Base-by-base conservation (phyloP, 2,888 invertebrate species). In the Dryococelus australis region DNA sequence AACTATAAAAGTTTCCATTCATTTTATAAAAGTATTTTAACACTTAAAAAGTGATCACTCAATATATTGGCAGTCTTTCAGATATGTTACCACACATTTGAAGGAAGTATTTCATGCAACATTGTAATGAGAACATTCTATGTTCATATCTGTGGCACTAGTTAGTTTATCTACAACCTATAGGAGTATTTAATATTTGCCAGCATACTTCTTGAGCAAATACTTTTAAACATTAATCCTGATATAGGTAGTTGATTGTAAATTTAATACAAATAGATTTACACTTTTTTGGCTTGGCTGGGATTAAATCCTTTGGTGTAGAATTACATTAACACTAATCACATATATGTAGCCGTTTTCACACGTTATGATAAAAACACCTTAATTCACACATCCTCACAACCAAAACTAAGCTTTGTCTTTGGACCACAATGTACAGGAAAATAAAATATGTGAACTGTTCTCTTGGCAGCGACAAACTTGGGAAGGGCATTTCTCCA, bases 101-200 rank as follows among this genome's bases (percentile, higher is more conserved):
- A 65, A 65, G 24, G 12, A 16, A 65, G 65, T 65, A n/a, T 24
- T 65, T 65, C 0, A 65, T 65, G n/a, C 20, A 65, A 65, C n/a
- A 16, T 24, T 2, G 20, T 20, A 65, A 65, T 6, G 65, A 20
- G 16, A 65, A 65, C 16, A 65, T 8, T 8, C 8, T 65, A 65
- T 6, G 10, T 65, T n/a, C 47, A 5, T 65, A 20, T 65, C 0
- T 65, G 65, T 65, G 16, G n/a, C 4, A 24, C n/a, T 65, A 16
- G 65, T 65, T n/a, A 65, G 47, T 16, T 47, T 65, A 0, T 65
- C 12, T n/a, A 65, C 65, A 65, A 65, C 6, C 65, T n/a, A 20
- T n/a, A 65, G 8, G 65, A 65, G 65, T 65, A 65, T 65, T 65
- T 65, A 65, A 65, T n/a, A 65, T 65, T n/a, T 65, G 65, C 65